phyloP scores from a whole-genome alignment of 92 coral and sea anemone species.

The Porites evermanni region DNA sequence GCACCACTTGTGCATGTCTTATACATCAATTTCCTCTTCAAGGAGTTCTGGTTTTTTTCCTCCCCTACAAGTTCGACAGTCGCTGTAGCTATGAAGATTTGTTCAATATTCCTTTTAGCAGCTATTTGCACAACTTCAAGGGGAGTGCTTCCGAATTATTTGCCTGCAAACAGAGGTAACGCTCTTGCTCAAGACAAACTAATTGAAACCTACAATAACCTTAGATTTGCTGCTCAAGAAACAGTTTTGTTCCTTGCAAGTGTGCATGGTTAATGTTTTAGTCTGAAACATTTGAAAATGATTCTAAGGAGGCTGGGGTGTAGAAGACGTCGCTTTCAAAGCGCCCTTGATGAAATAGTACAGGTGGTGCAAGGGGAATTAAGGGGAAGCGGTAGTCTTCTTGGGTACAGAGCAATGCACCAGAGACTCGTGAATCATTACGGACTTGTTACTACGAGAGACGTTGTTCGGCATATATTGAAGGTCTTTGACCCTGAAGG shows the following conservation, averaged over 20 bases:
- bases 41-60: neutral
- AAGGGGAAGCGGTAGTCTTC: slow-evolving; percentile 56
- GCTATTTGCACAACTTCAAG: neutral
- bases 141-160: slow-evolving; percentile 11
- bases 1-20: neutral
- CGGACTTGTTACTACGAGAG: slow-evolving; percentile 41
- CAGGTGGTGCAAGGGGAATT: slow-evolving; percentile 42
- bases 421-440: slow-evolving; percentile 42
- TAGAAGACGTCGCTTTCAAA: slow-evolving; percentile 19
- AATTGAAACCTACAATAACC: slow-evolving; percentile 36
- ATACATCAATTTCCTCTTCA: neutral
- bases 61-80: too few relatives aligned
- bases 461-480: slow-evolving; percentile 43
- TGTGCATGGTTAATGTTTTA: slow-evolving; percentile 50
- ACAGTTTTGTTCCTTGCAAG: slow-evolving; percentile 28
- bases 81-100: neutral
- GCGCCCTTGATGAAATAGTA: slow-evolving; percentile 29
- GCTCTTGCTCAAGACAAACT: slow-evolving; percentile 24
- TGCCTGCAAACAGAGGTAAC: neutral
- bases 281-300: slow-evolving; percentile 49
- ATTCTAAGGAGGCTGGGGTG: slow-evolving; percentile 45
- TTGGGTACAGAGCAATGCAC: slow-evolving; percentile 66
- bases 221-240: slow-evolving; percentile 38
- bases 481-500: slow-evolving; percentile 56
- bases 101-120: neutral